A percentile compares a stretch with the other conserved stretches of the same genome.
Evolutionary conservation across 2,113 vertebrate species (phyloP).

Genomic region (Antechinus stuartii): DNA sequence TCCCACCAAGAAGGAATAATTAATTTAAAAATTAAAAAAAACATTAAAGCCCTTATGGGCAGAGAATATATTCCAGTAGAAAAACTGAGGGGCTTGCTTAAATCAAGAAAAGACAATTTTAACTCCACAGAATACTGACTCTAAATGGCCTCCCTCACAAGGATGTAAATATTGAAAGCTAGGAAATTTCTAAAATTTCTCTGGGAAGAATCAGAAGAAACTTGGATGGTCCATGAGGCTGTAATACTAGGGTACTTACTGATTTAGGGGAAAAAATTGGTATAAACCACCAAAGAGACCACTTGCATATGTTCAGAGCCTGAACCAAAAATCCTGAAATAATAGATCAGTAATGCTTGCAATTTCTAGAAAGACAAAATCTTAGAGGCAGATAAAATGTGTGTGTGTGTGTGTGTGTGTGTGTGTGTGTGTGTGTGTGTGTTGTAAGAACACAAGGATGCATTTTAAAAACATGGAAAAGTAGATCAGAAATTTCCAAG

Average conservation of each 20-base stretch:
- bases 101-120: neutral
- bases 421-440: too few species aligned
- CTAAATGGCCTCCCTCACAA: neutral
- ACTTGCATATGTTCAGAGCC: neutral
- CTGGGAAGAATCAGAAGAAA: neutral
- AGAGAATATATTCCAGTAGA: neutral
- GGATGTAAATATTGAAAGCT: neutral
- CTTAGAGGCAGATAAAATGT: neutral
- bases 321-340: neutral
- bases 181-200: neutral
- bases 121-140: neutral
- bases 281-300: neutral
- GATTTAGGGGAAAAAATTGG: neutral
- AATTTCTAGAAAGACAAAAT: neutral
- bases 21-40: neutral
- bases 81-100: neutral
- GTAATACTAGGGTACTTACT: neutral
- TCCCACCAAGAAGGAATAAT: neutral
- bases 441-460: too few species aligned
- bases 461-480: too few species aligned
- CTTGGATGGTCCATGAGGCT: neutral
- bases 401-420: too few species aligned
- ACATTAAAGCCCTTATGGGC: neutral
- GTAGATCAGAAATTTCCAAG: too few species aligned
- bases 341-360: neutral